Percentiles rank a stretch among this genome's conserved stretches.
Conservation (phyloP, 1,140 invertebrate species). For the Pseudomyrmex concolor region DNA sequence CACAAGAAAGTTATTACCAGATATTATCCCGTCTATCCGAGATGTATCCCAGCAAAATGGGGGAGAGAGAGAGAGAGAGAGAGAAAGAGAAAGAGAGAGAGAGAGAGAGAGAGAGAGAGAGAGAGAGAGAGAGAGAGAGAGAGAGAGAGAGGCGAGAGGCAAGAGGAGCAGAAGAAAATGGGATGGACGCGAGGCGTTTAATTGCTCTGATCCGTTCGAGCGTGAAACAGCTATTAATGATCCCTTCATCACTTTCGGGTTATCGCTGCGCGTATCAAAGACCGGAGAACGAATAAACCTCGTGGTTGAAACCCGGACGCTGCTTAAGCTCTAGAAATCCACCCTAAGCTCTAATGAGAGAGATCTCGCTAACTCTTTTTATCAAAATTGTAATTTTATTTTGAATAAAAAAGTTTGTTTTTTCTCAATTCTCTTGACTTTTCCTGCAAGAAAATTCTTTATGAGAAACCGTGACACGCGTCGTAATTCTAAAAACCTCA, state of each 20-base stretch:
- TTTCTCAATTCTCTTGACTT: not conserved
- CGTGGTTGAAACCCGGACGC: not conserved
- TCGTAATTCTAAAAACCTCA: no score
- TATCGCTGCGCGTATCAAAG: not conserved
- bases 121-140: no score
- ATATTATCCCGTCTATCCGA: not conserved
- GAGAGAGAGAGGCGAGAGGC: no score
- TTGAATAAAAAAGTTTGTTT: slow-evolving; percentile 4
- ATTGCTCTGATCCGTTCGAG: slow-evolving; percentile 17
- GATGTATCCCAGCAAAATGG: not conserved
- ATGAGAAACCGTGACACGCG: no score
- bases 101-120: no score
- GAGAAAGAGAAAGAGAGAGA: no score
- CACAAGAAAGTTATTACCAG: not conserved
- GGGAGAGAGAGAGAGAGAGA: not conserved
- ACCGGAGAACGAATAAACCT: not conserved
- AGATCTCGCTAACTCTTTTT: no score
- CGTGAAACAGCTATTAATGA: slow-evolving; percentile 50
- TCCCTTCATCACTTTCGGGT: slow-evolving; percentile 3
- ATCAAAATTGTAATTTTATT: not conserved
- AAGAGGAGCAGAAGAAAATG: not conserved
- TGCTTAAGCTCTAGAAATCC: not conserved
- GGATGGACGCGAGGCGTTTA: slow-evolving; percentile 9
- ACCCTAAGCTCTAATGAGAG: not conserved
- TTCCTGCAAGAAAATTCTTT: no score